These are phyloP conservation scores for Neodon shergylaensis DNA, from an alignment of 2,113 vertebrate species.

Conservation along the genomic window DNA sequence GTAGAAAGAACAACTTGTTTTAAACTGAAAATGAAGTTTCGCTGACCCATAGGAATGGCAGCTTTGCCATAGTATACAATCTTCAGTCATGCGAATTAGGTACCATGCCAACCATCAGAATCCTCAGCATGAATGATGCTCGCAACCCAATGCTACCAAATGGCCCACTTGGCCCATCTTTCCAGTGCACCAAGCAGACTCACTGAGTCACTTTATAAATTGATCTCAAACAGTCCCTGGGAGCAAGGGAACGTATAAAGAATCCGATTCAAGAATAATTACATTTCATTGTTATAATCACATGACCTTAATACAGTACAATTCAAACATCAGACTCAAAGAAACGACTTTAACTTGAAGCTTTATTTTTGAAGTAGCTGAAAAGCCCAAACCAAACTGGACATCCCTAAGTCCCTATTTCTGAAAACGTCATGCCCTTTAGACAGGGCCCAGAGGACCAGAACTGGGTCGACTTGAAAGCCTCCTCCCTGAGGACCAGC, in stretches of 20 bases:
- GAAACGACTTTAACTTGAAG: not conserved
- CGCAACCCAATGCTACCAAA: not conserved
- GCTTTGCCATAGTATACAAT: not conserved
- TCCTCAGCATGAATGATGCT: not conserved
- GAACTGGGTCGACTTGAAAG: not conserved
- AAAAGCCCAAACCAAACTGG: not conserved
- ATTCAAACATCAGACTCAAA: not conserved
- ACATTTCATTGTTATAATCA: not conserved
- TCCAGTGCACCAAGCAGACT: not conserved
- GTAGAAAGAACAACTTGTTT: slow-evolving; percentile 27
- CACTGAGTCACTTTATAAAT: not conserved
- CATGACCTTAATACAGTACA: not conserved
- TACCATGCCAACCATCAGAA: not conserved
- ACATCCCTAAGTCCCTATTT: not conserved
- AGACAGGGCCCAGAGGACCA: not conserved
- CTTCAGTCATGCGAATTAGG: not conserved
- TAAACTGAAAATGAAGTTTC: not conserved
- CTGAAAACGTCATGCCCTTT: not conserved
- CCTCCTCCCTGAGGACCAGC: not conserved
- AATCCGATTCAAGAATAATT: not conserved
- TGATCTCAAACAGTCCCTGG: not conserved
- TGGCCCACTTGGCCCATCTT: not conserved
- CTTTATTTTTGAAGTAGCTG: not conserved
- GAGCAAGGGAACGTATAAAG: not conserved
- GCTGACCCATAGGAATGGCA: not conserved